phyloP scores from a whole-genome alignment of 2,888 invertebrate genomes.

The Synanthedon andrenaeformis region DNA sequence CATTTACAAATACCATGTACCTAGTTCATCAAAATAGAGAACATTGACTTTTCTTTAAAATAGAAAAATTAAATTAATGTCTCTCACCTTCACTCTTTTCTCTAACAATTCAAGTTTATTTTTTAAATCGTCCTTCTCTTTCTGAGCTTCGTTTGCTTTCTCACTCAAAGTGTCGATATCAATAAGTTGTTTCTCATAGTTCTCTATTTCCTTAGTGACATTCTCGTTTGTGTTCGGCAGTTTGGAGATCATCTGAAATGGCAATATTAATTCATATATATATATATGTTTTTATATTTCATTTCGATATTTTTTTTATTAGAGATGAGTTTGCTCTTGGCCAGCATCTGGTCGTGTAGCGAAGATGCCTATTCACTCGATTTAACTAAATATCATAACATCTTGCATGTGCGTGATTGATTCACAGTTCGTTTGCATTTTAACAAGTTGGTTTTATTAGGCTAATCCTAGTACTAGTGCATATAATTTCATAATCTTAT shows the following conservation, averaged over 20 bases:
- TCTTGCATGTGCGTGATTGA: no score
- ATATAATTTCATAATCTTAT: no score
- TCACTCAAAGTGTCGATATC: slow-evolving; percentile 82
- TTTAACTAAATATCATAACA: no score
- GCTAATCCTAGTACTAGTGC: no score
- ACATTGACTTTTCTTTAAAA: not conserved
- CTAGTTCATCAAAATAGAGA: not conserved
- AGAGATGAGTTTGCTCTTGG: no score
- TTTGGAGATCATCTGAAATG: slow-evolving; percentile 72
- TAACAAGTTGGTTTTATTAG: no score
- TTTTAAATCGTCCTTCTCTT: slow-evolving; percentile 73
- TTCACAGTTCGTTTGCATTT: no score
- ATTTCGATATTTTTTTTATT: no score
- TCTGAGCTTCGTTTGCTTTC: slow-evolving; percentile 77
- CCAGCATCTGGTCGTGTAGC: no score
- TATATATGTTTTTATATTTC: not conserved
- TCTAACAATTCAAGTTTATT: slow-evolving; percentile 78
- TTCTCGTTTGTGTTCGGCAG: slow-evolving; percentile 74
- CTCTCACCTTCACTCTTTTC: slow-evolving; percentile 75
- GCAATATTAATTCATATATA: not conserved
- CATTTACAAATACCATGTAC: no score
- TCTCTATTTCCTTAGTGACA: slow-evolving; percentile 77
- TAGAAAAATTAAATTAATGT: not conserved
- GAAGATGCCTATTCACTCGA: no score
- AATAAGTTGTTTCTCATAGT: slow-evolving; percentile 81